Evolutionary conservation across 2,888 invertebrate species (phyloP), one percentile per base, ranked within the genome.

Genomic region (Osmoderma eremita): DNA sequence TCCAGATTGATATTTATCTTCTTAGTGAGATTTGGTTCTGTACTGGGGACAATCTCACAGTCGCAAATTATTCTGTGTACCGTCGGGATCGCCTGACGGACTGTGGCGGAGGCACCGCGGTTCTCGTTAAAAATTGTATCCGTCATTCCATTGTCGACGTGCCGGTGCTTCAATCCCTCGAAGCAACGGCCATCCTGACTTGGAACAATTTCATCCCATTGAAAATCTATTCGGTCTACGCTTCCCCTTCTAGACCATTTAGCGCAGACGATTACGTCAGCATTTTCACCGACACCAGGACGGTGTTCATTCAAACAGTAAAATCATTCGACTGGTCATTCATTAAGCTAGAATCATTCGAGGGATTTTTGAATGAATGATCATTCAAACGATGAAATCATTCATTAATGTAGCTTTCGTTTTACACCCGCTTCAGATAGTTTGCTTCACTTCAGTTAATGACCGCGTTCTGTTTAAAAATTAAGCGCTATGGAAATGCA

Each of bases 101-200:
- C 13, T 2, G 20, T 1, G 61, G 22, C 4, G 61, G 61, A 10
- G 22, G 61, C n/a, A 61, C 45, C 10, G 61, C 61, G n/a, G n/a
- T n/a, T 5, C 1, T 56, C 36, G 30, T 5, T 5, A 24, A 4
- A 24, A 24, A n/a, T n/a, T n/a, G n/a, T 10, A 13, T 42, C 13
- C 42, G 42, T 2, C 17, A 42, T 17, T 1, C 1, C 5, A 12
- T 13, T 3, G 8, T 42, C 6, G 42, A 4, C 17, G 1, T 42
- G 1, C 17, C 13, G 1, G 42, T 3, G 1, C 42, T 42, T 6
- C 17, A 5, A 5, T 42, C 42, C 12, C 13, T 42, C 1, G 42
- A 42, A 5, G 42, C 42, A 1, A 42, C 42, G 42, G 15, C 42
- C 5, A n/a, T 42, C 2, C 3, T 8, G 42, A 42, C 4, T 42